A percentile compares a stretch with the other conserved stretches of the same genome.
Evolutionary conservation across 1,140 invertebrate species (phyloP).

Genomic region (Bombyx mori): ASM3026992v2 NC_085119.1:6728501-6729000

Average conservation of each 20-base stretch:
- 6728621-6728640: no score
- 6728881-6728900: slow-evolving; percentile 5
- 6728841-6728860: slow-evolving; percentile 52
- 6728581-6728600: no score
- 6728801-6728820: slow-evolving; percentile 24
- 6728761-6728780: slow-evolving; percentile 26
- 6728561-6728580: no score
- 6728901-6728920: neutral
- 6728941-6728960: slow-evolving; percentile 17
- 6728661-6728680: no score
- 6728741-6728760: slow-evolving; percentile 38
- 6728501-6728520: no score
- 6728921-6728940: slow-evolving; percentile 3
- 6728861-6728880: slow-evolving; percentile 59
- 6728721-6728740: neutral
- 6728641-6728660: no score
- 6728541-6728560: no score
- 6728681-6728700: no score
- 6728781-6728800: slow-evolving; percentile 24
- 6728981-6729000: slow-evolving; percentile 56
- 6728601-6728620: no score
- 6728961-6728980: slow-evolving; percentile 58
- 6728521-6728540: no score
- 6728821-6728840: slow-evolving; percentile 24
- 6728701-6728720: no score